These are phyloP conservation scores for Himalopsyche japonica DNA, from an alignment of 2,888 invertebrate genomes.

Conservation along the genomic window DNA sequence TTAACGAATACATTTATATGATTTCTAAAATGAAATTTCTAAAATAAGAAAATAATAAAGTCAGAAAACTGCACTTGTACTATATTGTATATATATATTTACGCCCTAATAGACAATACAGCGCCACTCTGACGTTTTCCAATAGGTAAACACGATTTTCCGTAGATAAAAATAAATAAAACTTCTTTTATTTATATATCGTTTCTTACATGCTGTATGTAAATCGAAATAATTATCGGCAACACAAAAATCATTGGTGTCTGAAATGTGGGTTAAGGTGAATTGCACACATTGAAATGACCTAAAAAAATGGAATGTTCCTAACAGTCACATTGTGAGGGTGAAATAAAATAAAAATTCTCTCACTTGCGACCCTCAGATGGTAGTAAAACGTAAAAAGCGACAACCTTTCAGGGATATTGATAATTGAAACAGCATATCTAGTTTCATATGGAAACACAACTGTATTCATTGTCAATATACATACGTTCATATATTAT, in stretches of 20 bases:
- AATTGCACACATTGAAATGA: not conserved
- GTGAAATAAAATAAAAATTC: not conserved
- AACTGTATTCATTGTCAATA: no score
- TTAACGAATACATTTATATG: no score
- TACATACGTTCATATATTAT: no score
- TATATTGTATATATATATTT: not conserved
- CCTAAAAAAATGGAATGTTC: slow-evolving; percentile 1
- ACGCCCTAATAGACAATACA: not conserved
- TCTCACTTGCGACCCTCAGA: not conserved
- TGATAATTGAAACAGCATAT: no score
- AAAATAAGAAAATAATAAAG: no score
- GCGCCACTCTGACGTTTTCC: not conserved
- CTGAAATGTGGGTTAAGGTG: not conserved
- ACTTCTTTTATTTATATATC: not conserved
- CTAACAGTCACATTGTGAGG: not conserved
- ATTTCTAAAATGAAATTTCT: not conserved
- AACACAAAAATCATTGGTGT: not conserved
- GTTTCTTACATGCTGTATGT: not conserved
- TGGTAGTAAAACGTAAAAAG: not conserved
- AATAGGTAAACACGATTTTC: not conserved
- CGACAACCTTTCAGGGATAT: no score
- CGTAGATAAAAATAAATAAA: not conserved
- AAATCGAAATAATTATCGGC: not conserved
- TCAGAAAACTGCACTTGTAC: not conserved
- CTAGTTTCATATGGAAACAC: no score